phyloP scores from a whole-genome alignment of 30 jellyfish, hydroid and myxozoan genomes.

The Hydractinia echinata region DNA sequence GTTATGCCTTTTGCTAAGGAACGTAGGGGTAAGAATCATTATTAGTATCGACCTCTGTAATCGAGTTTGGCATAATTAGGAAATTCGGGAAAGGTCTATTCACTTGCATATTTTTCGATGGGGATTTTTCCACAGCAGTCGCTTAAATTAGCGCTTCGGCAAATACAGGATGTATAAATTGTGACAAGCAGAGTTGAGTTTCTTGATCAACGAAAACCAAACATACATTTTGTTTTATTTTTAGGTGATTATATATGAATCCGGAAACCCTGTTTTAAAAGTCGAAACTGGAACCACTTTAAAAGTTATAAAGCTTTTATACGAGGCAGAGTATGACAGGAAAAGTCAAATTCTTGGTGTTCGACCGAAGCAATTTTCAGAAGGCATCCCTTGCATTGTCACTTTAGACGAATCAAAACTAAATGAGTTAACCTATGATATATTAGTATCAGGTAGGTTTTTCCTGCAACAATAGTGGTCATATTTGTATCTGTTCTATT shows the following conservation, averaged over 20 bases:
- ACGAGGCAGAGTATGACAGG: slow-evolving; percentile 62
- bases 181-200: no score
- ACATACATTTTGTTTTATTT: background rate
- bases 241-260: slow-evolving; percentile 72
- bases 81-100: no score
- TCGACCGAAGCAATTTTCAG: slow-evolving; percentile 17
- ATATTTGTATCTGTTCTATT: no score
- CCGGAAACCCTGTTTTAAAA: slow-evolving; percentile 71
- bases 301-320: slow-evolving; percentile 66
- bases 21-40: no score
- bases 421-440: slow-evolving; percentile 73
- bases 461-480: background rate
- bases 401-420: slow-evolving; percentile 88
- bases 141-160: no score
- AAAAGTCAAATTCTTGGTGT: slow-evolving; percentile 85
- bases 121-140: no score
- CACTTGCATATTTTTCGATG: no score
- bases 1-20: no score
- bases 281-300: slow-evolving; percentile 91
- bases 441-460: slow-evolving; percentile 69
- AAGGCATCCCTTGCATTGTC: slow-evolving; percentile 83
- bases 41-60: no score
- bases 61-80: no score
- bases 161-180: no score
- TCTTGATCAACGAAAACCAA: no score